Evolutionary conservation across 2,888 invertebrate species (phyloP).

Genomic region (Philereme vetulata): DNA sequence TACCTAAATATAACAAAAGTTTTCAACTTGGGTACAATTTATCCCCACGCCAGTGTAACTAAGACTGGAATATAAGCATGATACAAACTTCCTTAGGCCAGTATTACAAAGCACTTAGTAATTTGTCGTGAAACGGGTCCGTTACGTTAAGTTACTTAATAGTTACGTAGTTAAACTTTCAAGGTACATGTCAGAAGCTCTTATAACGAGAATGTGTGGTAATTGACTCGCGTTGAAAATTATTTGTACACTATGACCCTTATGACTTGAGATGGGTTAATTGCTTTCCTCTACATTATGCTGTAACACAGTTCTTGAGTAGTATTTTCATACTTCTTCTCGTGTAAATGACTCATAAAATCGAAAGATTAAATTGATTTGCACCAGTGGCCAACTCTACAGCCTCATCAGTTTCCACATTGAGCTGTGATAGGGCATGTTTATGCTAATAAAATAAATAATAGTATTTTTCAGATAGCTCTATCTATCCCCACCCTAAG

Average conservation of each 20-base stretch:
- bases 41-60: conserved; percentile 9
- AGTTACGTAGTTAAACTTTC: conserved; percentile 35
- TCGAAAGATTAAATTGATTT: too few relatives aligned
- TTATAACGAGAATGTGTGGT: conserved; percentile 2
- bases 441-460: too few relatives aligned
- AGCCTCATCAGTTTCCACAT: too few relatives aligned
- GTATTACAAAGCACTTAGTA: conserved; percentile 40
- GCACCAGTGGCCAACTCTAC: too few relatives aligned
- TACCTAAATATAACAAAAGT: not conserved
- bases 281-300: too few relatives aligned
- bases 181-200: conserved; percentile 25
- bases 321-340: too few relatives aligned
- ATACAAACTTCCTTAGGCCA: conserved; percentile 34
- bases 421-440: too few relatives aligned
- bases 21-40: not conserved
- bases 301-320: too few relatives aligned
- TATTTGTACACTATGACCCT: not conserved
- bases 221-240: not conserved
- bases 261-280: too few relatives aligned
- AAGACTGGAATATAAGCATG: conserved; percentile 26
- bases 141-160: conserved; percentile 39
- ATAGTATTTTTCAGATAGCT: too few relatives aligned
- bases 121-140: conserved; percentile 40
- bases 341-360: too few relatives aligned
- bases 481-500: too few relatives aligned